phyloP scores from a whole-genome alignment of 2,113 vertebrate genomes.

The Semnornis frantzii region DNA sequence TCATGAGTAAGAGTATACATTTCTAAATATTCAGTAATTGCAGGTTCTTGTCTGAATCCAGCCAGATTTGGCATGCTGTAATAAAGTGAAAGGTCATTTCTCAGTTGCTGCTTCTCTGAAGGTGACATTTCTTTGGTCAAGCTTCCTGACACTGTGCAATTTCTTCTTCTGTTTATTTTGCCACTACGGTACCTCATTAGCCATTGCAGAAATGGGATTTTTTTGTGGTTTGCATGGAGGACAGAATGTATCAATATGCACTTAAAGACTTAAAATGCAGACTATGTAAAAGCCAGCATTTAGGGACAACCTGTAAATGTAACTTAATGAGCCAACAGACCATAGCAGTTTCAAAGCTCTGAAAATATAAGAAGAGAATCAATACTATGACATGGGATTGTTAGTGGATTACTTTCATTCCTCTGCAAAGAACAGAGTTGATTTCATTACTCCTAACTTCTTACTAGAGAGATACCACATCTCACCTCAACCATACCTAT shows the following conservation, averaged over 20 bases:
- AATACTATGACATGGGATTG: neutral
- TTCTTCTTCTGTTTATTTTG: conserved; percentile 56
- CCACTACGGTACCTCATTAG: conserved; percentile 34
- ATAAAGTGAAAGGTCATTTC: conserved; percentile 58
- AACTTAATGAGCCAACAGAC: conserved; percentile 47
- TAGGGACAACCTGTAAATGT: conserved; percentile 24
- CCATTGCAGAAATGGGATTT: conserved; percentile 20
- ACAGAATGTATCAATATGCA: conserved; percentile 13
- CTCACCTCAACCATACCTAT: neutral
- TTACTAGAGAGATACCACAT: neutral
- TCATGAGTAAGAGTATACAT: neutral
- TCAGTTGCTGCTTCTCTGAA: conserved; percentile 42
- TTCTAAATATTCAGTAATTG: conserved; percentile 50
- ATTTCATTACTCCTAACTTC: neutral
- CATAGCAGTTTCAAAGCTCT: conserved; percentile 16
- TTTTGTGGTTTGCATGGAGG: conserved; percentile 47
- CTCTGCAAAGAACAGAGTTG: neutral
- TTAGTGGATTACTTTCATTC: conserved; percentile 1
- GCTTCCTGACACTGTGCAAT: conserved; percentile 31
- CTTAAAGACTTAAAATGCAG: conserved; percentile 45
- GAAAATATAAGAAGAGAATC: conserved; percentile 25
- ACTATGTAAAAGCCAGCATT: conserved; percentile 33
- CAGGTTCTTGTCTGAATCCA: conserved; percentile 38
- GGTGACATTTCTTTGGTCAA: conserved; percentile 50
- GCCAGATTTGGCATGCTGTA: conserved; percentile 32